These are phyloP conservation scores for Nothocercus nigrocapillus DNA, from an alignment of 2,113 vertebrate genomes.

Conservation along the genomic window DNA sequence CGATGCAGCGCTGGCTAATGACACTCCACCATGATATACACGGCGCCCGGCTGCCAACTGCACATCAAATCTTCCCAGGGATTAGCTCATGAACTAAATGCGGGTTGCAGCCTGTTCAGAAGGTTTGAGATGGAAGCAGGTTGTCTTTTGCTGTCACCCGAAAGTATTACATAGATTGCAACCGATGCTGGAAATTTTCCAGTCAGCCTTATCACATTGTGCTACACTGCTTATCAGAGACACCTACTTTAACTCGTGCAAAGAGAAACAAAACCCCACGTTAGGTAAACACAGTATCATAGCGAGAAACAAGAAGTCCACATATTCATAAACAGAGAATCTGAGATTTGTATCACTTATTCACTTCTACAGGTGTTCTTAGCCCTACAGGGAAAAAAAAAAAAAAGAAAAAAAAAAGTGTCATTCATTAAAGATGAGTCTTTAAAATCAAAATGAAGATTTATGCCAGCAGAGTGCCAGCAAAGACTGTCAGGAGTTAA, in stretches of 20 bases:
- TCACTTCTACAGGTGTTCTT: constrained; percentile 31
- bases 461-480: not conserved
- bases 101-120: not conserved
- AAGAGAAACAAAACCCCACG: not conserved
- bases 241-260: not conserved
- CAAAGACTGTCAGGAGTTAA: not conserved
- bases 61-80: not conserved
- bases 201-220: not conserved
- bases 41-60: not conserved
- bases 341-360: not conserved
- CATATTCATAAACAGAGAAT: not conserved
- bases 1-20: not conserved
- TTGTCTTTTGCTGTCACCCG: not conserved
- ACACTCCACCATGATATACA: rapidly evolving
- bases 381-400: not conserved
- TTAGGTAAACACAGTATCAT: not conserved
- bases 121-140: not conserved
- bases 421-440: constrained; percentile 45
- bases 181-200: not conserved
- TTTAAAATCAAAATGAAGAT: constrained; percentile 29
- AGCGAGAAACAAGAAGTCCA: not conserved
- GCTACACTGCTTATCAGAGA: not conserved
- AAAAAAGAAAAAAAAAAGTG: not conserved
- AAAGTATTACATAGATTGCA: not conserved
- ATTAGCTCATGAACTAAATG: not conserved